These are phyloP conservation scores for Dichetophora obliterata DNA, from an alignment of 2,888 invertebrate species.

Conservation along the genomic window DNA sequence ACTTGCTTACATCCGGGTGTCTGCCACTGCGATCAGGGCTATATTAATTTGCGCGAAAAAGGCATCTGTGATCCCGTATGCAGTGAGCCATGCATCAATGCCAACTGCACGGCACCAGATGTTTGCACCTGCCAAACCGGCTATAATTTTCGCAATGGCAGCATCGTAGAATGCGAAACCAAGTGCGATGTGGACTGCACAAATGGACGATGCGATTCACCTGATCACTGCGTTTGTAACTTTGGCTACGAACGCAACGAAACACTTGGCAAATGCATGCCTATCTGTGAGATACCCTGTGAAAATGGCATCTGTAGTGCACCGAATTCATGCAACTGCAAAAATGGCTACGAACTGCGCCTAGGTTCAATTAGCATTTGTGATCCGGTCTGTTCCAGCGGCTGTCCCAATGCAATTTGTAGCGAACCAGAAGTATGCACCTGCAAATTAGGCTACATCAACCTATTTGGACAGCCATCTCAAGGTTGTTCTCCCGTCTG, in stretches of 20 bases:
- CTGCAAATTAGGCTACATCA: conserved; percentile 59
- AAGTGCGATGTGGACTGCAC: conserved; percentile 65
- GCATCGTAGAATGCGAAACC: conserved; percentile 62
- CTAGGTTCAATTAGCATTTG: conserved; percentile 55
- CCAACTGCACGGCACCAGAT: conserved; percentile 59
- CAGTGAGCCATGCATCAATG: conserved; percentile 60
- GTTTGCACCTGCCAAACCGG: conserved; percentile 60
- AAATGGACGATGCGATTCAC: conserved; percentile 72
- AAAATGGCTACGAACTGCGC: conserved; percentile 60
- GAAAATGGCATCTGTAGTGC: conserved; percentile 66
- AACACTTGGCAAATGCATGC: conserved; percentile 55
- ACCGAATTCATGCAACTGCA: conserved; percentile 71
- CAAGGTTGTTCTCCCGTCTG: conserved; percentile 71
- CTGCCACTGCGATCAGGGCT: conserved; percentile 61
- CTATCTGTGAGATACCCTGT: conserved; percentile 60
- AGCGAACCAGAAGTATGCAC: conserved; percentile 71
- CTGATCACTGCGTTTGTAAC: conserved; percentile 74
- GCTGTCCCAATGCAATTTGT: conserved; percentile 61
- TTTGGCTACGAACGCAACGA: conserved; percentile 66
- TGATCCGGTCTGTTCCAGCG: conserved; percentile 62
- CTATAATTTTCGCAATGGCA: conserved; percentile 54
- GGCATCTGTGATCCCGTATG: conserved; percentile 59
- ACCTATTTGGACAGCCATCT: conserved; percentile 50
- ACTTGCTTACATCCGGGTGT: conserved; percentile 60
- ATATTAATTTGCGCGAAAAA: conserved; percentile 54